phyloP scores from a whole-genome alignment of 2,888 invertebrate genomes.

The Sphaeridia pumilis region DNA sequence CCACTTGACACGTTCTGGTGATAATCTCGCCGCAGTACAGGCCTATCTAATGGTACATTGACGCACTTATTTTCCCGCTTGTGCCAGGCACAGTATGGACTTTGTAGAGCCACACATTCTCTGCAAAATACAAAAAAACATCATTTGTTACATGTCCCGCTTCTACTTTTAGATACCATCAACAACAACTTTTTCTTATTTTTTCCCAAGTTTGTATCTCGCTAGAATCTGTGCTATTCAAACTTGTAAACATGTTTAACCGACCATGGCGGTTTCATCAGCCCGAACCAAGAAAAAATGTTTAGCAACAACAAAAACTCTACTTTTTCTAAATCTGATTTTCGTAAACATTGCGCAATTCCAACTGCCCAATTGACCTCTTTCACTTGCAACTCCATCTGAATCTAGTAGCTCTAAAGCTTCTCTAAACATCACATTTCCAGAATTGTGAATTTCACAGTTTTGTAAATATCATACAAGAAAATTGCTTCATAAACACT shows the following conservation, averaged over 20 bases:
- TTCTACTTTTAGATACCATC: neutral
- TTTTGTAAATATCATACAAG: too few species aligned
- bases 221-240: neutral
- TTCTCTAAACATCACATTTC: too few species aligned
- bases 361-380: too few species aligned
- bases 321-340: neutral
- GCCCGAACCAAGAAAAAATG: neutral
- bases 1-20: slow-evolving; percentile 59
- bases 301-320: too few species aligned
- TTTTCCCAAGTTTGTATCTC: too few species aligned
- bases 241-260: neutral
- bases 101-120: slow-evolving; percentile 91
- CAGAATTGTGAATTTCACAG: too few species aligned
- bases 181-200: neutral
- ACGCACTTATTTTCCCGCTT: slow-evolving; percentile 69
- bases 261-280: too few species aligned
- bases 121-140: slow-evolving; percentile 44
- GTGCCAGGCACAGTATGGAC: slow-evolving; percentile 98
- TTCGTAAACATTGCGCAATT: neutral
- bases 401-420: neutral
- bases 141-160: neutral
- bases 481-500: too few species aligned
- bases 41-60: slow-evolving; percentile 32
- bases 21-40: slow-evolving; percentile 34
- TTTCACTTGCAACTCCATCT: too few species aligned